Evolutionary conservation across 2,113 vertebrate genomes (phyloP), one percentile per base, ranked within the genome.

Genomic region (Thunnus thynnus): DNA sequence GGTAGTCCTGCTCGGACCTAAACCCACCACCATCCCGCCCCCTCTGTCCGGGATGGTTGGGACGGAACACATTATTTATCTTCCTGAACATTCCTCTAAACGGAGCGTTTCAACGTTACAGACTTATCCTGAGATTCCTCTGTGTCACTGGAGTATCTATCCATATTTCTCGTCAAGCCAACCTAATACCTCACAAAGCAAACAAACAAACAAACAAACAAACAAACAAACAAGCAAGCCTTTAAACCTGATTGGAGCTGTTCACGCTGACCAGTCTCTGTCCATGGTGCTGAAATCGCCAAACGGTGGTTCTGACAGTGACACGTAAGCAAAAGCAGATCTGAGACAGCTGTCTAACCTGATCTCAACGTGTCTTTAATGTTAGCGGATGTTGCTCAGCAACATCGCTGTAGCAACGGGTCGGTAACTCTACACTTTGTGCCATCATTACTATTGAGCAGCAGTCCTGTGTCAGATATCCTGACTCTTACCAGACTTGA

Each of bases 1-100:
- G 93, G 57, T 96, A 94, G 27, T 92, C 90, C 56, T 87, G 75
- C 62, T 91, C 79, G 4, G 82, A 63, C 56, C 62, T 52, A 13
- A 83, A 8, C 63, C 91, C 93, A 0, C 69, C 68, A 0, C 75
- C 82, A 14, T 85, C 65, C 57, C 52, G 32, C 13, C 82, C 88
- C 80, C 91, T 87, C 0, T 89, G 81, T 52, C 93, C 85, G 64
- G 92, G 89, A 41, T 88, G 76, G 86, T 95, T 95, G 16, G 96
- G 95, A 22, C 95, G 96, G 79, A 99, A 97, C 82, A 95, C 93
- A 13, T 97, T 96, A 58, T 97, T 85, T 12, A 78, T 93, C 93
- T 96, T 94, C 70, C 93, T 88, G 74, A 86, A 93, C 96, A 96
- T 96, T 30, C 82, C 91, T 84, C 72, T 83, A 75, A 83, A 22